Evolutionary conservation across 30 jellyfish, hydroid and myxozoan genomes (phyloP).

Genomic region (Aurelia sp.): DNA sequence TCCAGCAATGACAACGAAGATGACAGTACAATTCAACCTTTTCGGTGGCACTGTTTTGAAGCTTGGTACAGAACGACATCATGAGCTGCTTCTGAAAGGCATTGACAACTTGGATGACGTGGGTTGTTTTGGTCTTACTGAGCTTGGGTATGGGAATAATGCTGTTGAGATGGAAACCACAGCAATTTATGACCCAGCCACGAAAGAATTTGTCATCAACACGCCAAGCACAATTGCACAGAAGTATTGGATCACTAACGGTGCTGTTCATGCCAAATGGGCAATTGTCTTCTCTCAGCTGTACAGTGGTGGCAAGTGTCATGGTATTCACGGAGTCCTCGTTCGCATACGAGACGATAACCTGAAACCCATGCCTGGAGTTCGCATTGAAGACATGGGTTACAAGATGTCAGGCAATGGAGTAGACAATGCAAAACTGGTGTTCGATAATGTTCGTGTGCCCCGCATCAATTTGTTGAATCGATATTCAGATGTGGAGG

Average conservation of each 20-base stretch:
- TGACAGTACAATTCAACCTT: slow-evolving; percentile 94
- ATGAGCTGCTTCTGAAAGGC: slow-evolving; percentile 71
- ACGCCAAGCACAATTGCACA: slow-evolving; percentile 90
- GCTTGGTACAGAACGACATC: slow-evolving; percentile 96
- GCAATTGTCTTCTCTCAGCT: slow-evolving; percentile 93
- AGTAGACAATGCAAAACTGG: slow-evolving; percentile 92
- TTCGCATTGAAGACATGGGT: slow-evolving; percentile 95
- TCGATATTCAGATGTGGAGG: slow-evolving; percentile 81
- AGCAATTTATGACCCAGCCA: slow-evolving; percentile 80
- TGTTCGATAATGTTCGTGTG: slow-evolving; percentile 92
- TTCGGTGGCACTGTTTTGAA: slow-evolving; percentile 93
- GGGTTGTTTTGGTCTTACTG: slow-evolving; percentile 94
- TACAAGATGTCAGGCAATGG: slow-evolving; percentile 93
- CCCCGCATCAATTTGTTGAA: slow-evolving; percentile 89
- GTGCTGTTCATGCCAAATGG: slow-evolving; percentile 93
- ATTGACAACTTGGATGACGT: slow-evolving; percentile 87
- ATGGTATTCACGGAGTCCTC: slow-evolving; percentile 92
- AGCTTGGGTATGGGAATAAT: slow-evolving; percentile 93
- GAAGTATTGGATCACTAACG: slow-evolving; percentile 93
- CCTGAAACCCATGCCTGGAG: slow-evolving; percentile 92
- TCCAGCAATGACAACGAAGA: slow-evolving; percentile 95
- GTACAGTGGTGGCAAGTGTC: slow-evolving; percentile 69
- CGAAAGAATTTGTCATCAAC: slow-evolving; percentile 83
- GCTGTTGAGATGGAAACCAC: slow-evolving; percentile 97
- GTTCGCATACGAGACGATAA: slow-evolving; percentile 86